A percentile compares a stretch with the other conserved stretches of the same genome.
phyloP scores from a whole-genome alignment of 2,797 vertebrate species.

The Bryconaethiops microstoma region DNA sequence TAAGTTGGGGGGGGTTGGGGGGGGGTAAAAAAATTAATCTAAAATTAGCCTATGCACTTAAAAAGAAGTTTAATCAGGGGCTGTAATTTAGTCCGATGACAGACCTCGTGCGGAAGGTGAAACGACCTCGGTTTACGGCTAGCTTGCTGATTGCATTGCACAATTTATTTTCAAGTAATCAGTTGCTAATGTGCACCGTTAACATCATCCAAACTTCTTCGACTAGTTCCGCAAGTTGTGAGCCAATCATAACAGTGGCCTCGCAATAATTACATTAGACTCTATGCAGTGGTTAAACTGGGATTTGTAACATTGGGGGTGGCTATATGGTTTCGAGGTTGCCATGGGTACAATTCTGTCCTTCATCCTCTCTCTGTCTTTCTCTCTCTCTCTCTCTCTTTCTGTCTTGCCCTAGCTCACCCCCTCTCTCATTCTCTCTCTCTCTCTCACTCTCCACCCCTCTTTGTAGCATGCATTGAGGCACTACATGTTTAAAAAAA shows the following conservation, averaged over 20 bases:
- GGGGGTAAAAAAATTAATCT: not conserved
- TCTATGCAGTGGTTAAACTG: not conserved
- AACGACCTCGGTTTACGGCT: slow-evolving; percentile 43
- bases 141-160: slow-evolving; percentile 48
- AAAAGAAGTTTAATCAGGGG: slow-evolving; percentile 52
- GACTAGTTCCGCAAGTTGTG: not conserved
- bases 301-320: no score
- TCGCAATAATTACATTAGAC: slow-evolving; percentile 11
- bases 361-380: no score
- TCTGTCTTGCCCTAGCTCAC: no score
- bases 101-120: slow-evolving; percentile 34
- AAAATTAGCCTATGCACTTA: slow-evolving; percentile 47
- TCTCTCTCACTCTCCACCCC: no score
- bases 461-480: not conserved
- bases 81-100: slow-evolving; percentile 51
- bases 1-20: no score
- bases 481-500: no score
- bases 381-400: no score
- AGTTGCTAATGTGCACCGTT: not conserved
- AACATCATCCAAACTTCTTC: not conserved
- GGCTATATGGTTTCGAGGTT: no score
- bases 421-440: no score
- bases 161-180: slow-evolving; percentile 50
- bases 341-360: no score
- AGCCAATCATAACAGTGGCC: slow-evolving; percentile 36